A percentile compares a stretch with the other conserved stretches of the same genome.
Conservation (phyloP, 1,140 invertebrate genomes). For the Papilio xuthus region DNA sequence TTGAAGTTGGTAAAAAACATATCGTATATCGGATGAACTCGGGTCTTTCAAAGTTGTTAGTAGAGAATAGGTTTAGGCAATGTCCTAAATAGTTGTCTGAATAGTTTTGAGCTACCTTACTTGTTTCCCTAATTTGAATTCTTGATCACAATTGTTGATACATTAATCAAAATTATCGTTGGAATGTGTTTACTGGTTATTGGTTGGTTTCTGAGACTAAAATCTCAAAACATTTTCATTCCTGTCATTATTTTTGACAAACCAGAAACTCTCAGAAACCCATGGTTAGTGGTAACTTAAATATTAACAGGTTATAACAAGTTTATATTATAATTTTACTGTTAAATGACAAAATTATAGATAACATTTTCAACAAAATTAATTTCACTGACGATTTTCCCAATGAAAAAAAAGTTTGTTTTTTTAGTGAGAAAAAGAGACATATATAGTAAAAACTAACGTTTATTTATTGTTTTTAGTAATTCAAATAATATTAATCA, state of each 20-base stretch:
- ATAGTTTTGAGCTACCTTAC: neutral
- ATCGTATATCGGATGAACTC: too few species aligned
- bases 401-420: too few species aligned
- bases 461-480: too few species aligned
- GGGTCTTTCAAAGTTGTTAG: neutral
- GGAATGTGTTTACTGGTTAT: constrained; percentile 12
- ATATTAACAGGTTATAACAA: neutral
- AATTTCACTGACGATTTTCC: too few species aligned
- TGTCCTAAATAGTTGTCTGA: neutral
- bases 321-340: neutral
- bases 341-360: too few species aligned
- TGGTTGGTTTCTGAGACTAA: neutral
- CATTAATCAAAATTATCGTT: neutral
- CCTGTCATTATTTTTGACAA: too few species aligned
- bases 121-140: constrained; percentile 16
- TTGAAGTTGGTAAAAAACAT: too few species aligned
- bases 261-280: too few species aligned
- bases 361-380: too few species aligned
- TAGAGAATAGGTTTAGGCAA: neutral
- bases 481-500: too few species aligned
- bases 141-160: neutral
- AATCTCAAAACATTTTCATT: neutral
- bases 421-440: too few species aligned
- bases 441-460: too few species aligned
- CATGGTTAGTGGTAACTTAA: neutral